phyloP scores from a whole-genome alignment of 2,113 vertebrate genomes.

The Psophia crepitans region DNA sequence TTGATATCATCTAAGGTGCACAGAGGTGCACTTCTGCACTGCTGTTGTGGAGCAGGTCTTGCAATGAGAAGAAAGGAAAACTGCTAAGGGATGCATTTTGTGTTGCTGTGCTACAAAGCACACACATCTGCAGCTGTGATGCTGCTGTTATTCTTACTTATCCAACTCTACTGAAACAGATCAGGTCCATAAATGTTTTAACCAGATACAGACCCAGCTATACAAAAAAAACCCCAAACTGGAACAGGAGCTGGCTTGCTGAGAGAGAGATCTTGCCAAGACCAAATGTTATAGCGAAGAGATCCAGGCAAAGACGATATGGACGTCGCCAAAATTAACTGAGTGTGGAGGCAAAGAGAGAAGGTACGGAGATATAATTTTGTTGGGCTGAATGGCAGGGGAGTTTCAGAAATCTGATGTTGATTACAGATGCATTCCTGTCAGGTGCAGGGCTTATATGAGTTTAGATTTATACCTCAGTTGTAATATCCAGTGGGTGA shows the following conservation, averaged over 20 bases:
- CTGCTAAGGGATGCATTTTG: background rate
- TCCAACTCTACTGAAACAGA: background rate
- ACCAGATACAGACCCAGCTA: background rate
- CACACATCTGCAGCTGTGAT: background rate
- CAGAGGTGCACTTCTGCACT: background rate
- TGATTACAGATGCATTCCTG: background rate
- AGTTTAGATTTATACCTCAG: constrained; percentile 21
- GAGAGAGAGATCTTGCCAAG: background rate
- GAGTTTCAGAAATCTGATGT: background rate
- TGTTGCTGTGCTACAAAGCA: background rate
- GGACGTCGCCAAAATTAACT: background rate
- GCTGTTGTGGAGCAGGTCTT: background rate
- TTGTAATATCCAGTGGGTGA: constrained; percentile 15
- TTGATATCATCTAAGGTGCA: background rate
- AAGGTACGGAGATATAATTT: background rate
- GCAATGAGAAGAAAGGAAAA: background rate
- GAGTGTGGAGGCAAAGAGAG: background rate
- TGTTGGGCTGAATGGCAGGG: background rate
- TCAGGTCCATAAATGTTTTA: background rate
- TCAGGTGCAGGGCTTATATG: background rate
- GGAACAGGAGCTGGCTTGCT: background rate
- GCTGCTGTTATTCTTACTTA: background rate
- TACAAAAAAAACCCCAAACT: background rate
- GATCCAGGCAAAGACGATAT: background rate
- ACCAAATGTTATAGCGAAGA: background rate